A percentile compares a stretch with the other conserved stretches of the same genome.
Conservation (phyloP, 2,888 invertebrate genomes). For the Drosophila borborema region DNA sequence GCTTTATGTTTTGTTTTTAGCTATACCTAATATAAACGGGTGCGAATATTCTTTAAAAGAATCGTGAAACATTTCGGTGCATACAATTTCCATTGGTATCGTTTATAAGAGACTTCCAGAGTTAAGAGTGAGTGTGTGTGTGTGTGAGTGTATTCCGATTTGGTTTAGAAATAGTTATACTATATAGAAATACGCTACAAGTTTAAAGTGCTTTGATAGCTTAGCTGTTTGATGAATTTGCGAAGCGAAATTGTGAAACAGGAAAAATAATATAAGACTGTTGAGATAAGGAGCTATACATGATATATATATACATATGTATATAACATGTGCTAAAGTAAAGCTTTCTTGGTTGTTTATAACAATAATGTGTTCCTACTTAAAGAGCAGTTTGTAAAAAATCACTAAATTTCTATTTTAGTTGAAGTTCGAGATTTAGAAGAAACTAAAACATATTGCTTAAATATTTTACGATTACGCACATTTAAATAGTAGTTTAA, state of each 20-base stretch:
- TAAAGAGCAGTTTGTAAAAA: neutral
- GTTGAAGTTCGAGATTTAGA: neutral
- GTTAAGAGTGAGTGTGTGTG: neutral
- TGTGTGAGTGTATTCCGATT: neutral
- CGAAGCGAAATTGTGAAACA: slow-evolving; percentile 17
- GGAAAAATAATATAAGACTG: neutral
- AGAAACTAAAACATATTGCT: slow-evolving; percentile 2
- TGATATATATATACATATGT: neutral
- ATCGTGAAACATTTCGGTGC: slow-evolving; percentile 40
- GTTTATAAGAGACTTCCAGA: slow-evolving; percentile 2
- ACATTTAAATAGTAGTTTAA: slow-evolving; percentile 49
- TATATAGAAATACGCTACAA: slow-evolving; percentile 33
- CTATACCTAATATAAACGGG: slow-evolving; percentile 36
- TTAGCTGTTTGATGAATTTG: slow-evolving; percentile 3
- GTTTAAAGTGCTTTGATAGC: slow-evolving; percentile 27
- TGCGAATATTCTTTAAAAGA: slow-evolving; percentile 18
- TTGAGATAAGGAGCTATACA: slow-evolving; percentile 5
- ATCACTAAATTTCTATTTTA: slow-evolving; percentile 10
- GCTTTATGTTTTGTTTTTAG: neutral
- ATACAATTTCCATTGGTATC: slow-evolving; percentile 22
- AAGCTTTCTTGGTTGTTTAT: slow-evolving; percentile 14
- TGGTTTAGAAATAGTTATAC: slow-evolving; percentile 5
- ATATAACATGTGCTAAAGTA: slow-evolving; percentile 9
- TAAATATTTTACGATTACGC: slow-evolving; percentile 17
- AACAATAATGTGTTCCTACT: slow-evolving; percentile 9